Percentiles rank a stretch among this genome's conserved stretches.
Evolutionary conservation across 2,888 invertebrate species (phyloP).

Genomic region (Ochropleura plecta): DNA sequence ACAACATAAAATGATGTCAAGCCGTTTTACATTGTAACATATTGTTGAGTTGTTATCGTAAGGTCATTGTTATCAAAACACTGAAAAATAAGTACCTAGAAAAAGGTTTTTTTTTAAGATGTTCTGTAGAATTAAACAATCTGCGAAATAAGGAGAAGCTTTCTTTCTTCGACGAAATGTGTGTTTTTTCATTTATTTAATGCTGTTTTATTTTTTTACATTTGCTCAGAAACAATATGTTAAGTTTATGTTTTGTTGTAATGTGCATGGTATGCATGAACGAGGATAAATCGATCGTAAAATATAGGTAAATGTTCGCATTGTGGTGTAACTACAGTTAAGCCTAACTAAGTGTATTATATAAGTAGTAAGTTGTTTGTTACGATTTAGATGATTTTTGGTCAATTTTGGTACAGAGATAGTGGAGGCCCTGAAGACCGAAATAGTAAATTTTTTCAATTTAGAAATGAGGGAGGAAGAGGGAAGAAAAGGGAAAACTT

Average conservation of each 20-base stretch:
- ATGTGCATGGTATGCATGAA: not conserved
- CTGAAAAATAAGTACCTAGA: not conserved
- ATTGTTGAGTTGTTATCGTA: not conserved
- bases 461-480: too few relatives aligned
- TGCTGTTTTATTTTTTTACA: not conserved
- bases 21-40: not conserved
- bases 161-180: not conserved
- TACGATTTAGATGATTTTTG: too few relatives aligned
- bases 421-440: too few relatives aligned
- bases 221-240: not conserved
- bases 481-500: too few relatives aligned
- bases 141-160: not conserved
- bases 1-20: not conserved
- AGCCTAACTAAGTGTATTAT: not conserved
- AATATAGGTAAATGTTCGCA: constrained; percentile 3
- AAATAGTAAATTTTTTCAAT: too few relatives aligned
- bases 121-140: not conserved
- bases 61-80: not conserved
- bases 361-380: too few relatives aligned
- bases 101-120: not conserved
- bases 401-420: too few relatives aligned
- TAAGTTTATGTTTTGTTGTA: not conserved
- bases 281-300: not conserved
- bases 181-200: not conserved
- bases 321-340: not conserved